Evolutionary conservation across 2,113 vertebrate genomes (phyloP), one percentile per base, ranked within the genome.

Genomic region (Egretta garzetta): DNA sequence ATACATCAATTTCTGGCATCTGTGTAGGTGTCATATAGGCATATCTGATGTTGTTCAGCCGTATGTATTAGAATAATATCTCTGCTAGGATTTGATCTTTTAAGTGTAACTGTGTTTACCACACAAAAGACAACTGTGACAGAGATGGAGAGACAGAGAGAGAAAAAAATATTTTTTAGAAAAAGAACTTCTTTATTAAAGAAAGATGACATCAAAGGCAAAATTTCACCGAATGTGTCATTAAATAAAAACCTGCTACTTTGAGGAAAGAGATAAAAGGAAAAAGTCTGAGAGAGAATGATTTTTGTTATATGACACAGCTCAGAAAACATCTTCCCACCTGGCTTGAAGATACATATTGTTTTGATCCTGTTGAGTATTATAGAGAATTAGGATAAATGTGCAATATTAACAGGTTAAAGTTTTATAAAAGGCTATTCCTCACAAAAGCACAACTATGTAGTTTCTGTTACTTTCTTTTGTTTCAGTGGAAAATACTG

Each of bases 161-260:
- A 63, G 15, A 43, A 7, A 81, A 41, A 41, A 41, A 13, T 13
- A 41, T 8, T 4, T 35, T 70, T 30, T 49, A n/a, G 35, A 63
- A 56, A 47, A 55, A 62, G 0, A 32, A 33, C 6, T 17, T 41
- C 7, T 62, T 58, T 75, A 55, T n/a, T 67, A 58, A 88, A 32
- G 37, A 74, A 39, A 85, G 14, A 73, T 37, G 13, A 24, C 4
- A 58, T 41, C 8, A 33, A 73, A 76, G 8, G 10, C 14, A 60
- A 71, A 91, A 60, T 47, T 17, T 68, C 19, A 52, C 45, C 8
- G 60, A 73, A 68, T 75, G 30, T 6, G 8, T 16, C 8, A 37
- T 60, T 80, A 67, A 59, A 39, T 63, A 58, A 4, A 62, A 92
- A 49, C 0, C 0, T n/a, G 0, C 0, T 62, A 27, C 30, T 90